Evolutionary conservation across 2,797 vertebrate species (phyloP).

Genomic region (Microcaecilia unicolor): DNA sequence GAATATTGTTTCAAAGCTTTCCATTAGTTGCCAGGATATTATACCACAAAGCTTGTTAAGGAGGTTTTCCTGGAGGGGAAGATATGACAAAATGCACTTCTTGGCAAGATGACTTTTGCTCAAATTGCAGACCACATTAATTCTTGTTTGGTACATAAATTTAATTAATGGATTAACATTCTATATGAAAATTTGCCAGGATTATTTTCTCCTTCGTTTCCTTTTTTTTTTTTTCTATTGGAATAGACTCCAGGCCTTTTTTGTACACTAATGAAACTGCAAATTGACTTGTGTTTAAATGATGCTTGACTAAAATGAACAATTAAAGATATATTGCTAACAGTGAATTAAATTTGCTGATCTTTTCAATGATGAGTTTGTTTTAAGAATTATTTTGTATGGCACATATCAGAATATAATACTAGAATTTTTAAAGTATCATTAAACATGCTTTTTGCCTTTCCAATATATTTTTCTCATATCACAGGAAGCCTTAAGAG

Average conservation of each 20-base stretch:
- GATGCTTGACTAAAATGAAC: slow-evolving; percentile 62
- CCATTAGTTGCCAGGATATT: slow-evolving; percentile 87
- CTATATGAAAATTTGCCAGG: slow-evolving; percentile 52
- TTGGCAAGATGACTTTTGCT: slow-evolving; percentile 51
- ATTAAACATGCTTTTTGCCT: no score
- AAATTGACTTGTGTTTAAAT: slow-evolving; percentile 69
- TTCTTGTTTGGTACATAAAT: slow-evolving; percentile 58
- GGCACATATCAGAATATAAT: slow-evolving; percentile 22
- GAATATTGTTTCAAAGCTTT: slow-evolving; percentile 84
- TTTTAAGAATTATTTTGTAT: slow-evolving; percentile 41
- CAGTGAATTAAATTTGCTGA: slow-evolving; percentile 51
- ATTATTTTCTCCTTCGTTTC: slow-evolving; percentile 44
- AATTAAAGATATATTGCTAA: slow-evolving; percentile 63
- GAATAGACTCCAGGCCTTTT: slow-evolving; percentile 56
- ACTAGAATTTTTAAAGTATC: no score
- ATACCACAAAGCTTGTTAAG: slow-evolving; percentile 83
- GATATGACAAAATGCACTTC: slow-evolving; percentile 63
- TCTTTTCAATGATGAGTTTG: slow-evolving; percentile 58
- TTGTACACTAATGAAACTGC: slow-evolving; percentile 60
- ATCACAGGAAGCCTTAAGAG: no score
- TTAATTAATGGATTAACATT: slow-evolving; percentile 62
- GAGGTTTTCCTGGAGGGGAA: slow-evolving; percentile 75
- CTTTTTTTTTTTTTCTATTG: slow-evolving; percentile 29
- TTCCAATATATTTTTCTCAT: no score
- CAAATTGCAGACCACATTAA: slow-evolving; percentile 53